Percentiles rank a stretch among this genome's conserved stretches.
Evolutionary conservation across 2,797 vertebrate genomes (phyloP).

Genomic region (Novumbra hubbsi): DNA sequence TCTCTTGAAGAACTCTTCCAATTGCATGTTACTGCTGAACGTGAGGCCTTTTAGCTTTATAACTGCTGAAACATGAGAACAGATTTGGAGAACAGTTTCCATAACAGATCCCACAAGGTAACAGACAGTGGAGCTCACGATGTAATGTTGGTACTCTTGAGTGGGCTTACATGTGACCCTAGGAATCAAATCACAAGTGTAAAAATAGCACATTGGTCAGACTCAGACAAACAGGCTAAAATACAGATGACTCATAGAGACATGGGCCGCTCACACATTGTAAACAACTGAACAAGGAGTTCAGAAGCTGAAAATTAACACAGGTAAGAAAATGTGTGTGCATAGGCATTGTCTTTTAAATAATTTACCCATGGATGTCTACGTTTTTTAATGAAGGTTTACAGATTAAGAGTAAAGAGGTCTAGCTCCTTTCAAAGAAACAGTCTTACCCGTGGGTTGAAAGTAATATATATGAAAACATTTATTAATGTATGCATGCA

Average conservation of each 20-base stretch:
- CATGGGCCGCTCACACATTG: background rate
- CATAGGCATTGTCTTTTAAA: background rate
- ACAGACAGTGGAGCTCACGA: conserved; percentile 1
- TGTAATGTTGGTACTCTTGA: conserved; percentile 3
- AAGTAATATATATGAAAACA: background rate
- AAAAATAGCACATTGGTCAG: conserved; percentile 11
- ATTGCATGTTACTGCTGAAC: background rate
- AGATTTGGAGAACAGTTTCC: background rate
- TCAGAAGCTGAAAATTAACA: background rate
- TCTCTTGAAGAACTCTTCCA: background rate
- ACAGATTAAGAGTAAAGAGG: background rate
- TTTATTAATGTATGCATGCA: background rate
- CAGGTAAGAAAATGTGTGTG: background rate
- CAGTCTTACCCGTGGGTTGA: background rate
- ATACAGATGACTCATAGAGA: background rate
- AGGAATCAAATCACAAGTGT: conserved; percentile 14
- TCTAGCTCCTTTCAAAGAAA: background rate
- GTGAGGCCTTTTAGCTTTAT: background rate
- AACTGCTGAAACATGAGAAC: background rate
- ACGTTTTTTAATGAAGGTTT: background rate
- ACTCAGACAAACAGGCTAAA: conserved; percentile 3
- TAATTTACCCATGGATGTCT: background rate
- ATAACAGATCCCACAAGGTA: background rate
- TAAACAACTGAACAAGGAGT: conserved; percentile 2
- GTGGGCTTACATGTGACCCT: background rate